Evolutionary conservation across 2,888 invertebrate species (phyloP), one percentile per base, ranked within the genome.

Genomic region (Coenonympha arcania): DNA sequence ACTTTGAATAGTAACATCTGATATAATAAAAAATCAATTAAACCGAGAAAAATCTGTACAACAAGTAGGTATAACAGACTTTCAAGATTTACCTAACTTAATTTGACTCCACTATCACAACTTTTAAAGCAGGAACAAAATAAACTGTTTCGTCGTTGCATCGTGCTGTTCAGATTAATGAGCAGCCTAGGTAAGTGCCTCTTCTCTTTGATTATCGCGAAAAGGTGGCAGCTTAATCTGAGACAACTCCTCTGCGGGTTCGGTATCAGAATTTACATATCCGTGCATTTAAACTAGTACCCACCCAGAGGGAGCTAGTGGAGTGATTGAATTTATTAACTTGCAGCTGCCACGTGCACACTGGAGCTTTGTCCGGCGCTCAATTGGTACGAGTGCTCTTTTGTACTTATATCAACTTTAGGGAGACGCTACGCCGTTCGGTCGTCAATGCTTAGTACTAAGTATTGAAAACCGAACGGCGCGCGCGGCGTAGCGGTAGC

Each of bases 181-280:
- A 15, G 6, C 16, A 15, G 16, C 3, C 9, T 26, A 4, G 16
- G 31, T 11, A 11, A 2, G 5, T 2, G 4, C 11, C 11, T 15
- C 20, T 15, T 39, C 13, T 39, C 15, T 39, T 20, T 37, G 20
- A 37, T 13, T 1, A 24, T 16, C 22, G 22, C 15, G 15, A 9
- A 8, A 22, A 22, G 9, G 11, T 26, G 28, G n/a, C 15, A 44
- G 8, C 31, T 34, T 30, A 34, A 42, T 28, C 34, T 47, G 6
- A 15, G 40, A 34, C 34, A 48, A 45, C 46, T 49, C 47, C 47
- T 42, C 31, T 31, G 31, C 16, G 34, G 52, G 56, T 55, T 54
- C 43, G 48, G 50, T 53, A 56, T 49, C 57, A 54, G 56, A 66
- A 80, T 82, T 79, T 73, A 70, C 80, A 80, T 81, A 80, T 76